Base-by-base conservation (phyloP, 2,113 vertebrate species). In the Elephas maximus region DNA sequence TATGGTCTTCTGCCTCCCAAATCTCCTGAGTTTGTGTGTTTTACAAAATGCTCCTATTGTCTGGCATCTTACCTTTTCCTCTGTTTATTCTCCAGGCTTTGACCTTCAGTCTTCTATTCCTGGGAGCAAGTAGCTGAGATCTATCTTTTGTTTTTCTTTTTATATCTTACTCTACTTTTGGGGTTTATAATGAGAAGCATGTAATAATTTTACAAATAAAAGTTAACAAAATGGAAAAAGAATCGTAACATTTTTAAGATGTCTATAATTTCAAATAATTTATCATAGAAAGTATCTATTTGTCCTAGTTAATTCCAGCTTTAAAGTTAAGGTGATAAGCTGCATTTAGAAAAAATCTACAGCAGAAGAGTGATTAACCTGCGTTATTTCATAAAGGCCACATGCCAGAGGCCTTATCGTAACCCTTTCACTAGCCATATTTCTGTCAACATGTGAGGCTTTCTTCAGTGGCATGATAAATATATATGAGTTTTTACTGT, bases 31-130 rank as follows among this genome's bases (percentile, higher is more conserved):
- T 80, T 81, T n/a, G 53, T 18, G 33, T 30, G 9, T 41, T 63
- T 74, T 2, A 53, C 5, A 33, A 33, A 71, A 23, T 71, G 20
- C 24, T 76, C 37, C 20, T 91, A 6, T 30, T 77, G 48, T 8
- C 80, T 90, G n/a, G 51, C 4, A 90, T n/a, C 7, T 57, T 90
- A 4, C 1, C 17, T 48, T 44, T 90, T 62, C 10, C 20, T 84
- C n/a, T n/a, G 12, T 57, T 74, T 83, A 94, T 84, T 95, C 12
- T 77, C 23, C 86, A 81, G 10, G 15, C 14, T 82, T 90, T 81
- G 60, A 41, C 11, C 48, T 67, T 1, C 1, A 14, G 0, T 11
- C 63, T 80, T 76, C 51, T 28, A 90, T 33, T 48, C 4, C 17
- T 74, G 4, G 63, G 5, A 88, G 62, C 10, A 45, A 92, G 79